Conservation (phyloP, 2,797 vertebrate species). For the Euphonia xanthogaster region DNA sequence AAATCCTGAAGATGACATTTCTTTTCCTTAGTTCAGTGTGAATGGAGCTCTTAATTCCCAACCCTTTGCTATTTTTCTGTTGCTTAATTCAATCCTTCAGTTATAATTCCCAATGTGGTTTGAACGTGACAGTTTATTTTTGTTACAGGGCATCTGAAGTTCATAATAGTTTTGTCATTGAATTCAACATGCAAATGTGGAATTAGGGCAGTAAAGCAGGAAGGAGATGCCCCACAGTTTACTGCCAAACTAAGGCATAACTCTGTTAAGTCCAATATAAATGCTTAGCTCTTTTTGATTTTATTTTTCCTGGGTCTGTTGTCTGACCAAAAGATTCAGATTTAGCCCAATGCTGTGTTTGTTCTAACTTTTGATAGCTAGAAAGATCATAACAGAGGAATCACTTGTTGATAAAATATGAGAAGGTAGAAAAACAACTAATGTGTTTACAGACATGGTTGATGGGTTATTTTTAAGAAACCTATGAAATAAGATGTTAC, state of each 20-base stretch:
- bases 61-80: not conserved
- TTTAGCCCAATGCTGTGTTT: not conserved
- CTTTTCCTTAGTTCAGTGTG: not conserved
- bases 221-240: not conserved
- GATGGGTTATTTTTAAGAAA: not conserved
- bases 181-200: not conserved
- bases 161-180: not conserved
- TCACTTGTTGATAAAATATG: not conserved
- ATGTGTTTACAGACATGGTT: not conserved
- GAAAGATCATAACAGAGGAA: not conserved
- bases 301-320: not conserved
- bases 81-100: not conserved
- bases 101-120: not conserved
- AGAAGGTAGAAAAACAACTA: not conserved
- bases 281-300: not conserved
- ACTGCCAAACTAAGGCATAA: not conserved
- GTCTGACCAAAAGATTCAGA: not conserved
- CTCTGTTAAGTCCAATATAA: not conserved
- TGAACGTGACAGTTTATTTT: not conserved
- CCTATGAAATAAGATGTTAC: not conserved
- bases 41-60: not conserved
- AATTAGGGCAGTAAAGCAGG: slow-evolving; percentile 1
- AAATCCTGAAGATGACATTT: not conserved
- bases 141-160: not conserved
- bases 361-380: not conserved